Conservation (phyloP, 2,888 invertebrate genomes). For the Tachina fera region DNA sequence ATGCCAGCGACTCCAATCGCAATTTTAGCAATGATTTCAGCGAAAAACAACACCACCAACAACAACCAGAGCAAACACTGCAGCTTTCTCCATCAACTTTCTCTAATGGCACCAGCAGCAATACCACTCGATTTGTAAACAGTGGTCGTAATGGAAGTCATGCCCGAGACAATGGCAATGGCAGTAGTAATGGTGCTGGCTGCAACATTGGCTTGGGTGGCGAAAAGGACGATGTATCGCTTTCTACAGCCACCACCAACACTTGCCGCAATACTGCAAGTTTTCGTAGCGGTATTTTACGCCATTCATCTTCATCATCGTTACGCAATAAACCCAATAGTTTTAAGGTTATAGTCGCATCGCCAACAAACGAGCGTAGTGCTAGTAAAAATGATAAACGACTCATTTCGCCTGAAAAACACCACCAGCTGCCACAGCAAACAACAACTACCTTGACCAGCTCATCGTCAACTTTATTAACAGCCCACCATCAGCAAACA, state of each 20-base stretch:
- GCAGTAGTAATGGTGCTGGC: neutral
- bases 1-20: constrained; percentile 77
- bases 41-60: constrained; percentile 68
- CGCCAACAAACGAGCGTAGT: constrained; percentile 61
- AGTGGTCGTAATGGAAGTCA: constrained; percentile 28
- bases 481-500: constrained; percentile 61
- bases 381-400: constrained; percentile 64
- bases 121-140: constrained; percentile 37
- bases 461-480: constrained; percentile 54
- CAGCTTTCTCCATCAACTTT: constrained; percentile 69
- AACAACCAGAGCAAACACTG: constrained; percentile 49
- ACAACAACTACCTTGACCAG: constrained; percentile 21
- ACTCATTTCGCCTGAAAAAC: constrained; percentile 55
- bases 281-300: constrained; percentile 77
- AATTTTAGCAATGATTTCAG: constrained; percentile 75
- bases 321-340: constrained; percentile 74
- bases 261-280: constrained; percentile 74
- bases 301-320: constrained; percentile 77
- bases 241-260: constrained; percentile 62
- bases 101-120: constrained; percentile 70
- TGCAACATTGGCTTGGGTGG: constrained; percentile 7
- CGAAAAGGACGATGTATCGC: constrained; percentile 25
- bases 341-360: constrained; percentile 75
- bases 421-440: constrained; percentile 54
- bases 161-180: neutral